Percentiles rank a stretch among this genome's conserved stretches.
Conservation (phyloP, 2,888 invertebrate genomes). For the Mellilla xanthometata region DNA sequence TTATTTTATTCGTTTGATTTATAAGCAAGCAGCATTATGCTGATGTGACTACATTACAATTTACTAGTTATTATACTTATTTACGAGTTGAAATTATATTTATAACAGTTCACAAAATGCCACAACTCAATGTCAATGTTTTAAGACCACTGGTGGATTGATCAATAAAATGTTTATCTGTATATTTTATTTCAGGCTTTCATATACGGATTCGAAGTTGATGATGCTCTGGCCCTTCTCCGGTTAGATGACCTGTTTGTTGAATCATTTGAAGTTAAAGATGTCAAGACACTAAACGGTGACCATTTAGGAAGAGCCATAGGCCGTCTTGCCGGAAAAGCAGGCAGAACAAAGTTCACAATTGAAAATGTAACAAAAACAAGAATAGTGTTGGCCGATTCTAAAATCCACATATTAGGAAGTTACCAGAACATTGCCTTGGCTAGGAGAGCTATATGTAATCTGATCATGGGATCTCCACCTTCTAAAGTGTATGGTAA, state of each 20-base stretch:
- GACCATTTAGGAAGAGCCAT: slow-evolving; percentile 98
- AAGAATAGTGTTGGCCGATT: slow-evolving; percentile 97
- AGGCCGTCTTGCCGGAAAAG: slow-evolving; percentile 98
- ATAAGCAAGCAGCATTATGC: no score
- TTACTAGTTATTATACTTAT: no score
- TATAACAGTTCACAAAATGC: no score
- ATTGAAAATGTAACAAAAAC: slow-evolving; percentile 99
- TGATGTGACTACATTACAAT: no score
- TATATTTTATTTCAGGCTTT: slow-evolving; percentile 86
- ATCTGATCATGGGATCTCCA: slow-evolving; percentile 97
- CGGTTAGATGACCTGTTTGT: slow-evolving; percentile 98
- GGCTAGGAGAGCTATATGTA: slow-evolving; percentile 97
- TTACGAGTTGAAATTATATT: no score
- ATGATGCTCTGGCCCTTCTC: slow-evolving; percentile 96
- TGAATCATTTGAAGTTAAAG: slow-evolving; percentile 98
- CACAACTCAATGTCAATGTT: no score
- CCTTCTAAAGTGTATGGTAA: slow-evolving; percentile 99
- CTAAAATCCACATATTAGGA: slow-evolving; percentile 97
- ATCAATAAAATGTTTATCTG: no score
- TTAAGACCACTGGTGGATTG: no score
- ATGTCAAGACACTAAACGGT: slow-evolving; percentile 97
- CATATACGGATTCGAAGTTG: slow-evolving; percentile 97
- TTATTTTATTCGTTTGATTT: no score
- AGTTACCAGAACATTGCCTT: slow-evolving; percentile 98
- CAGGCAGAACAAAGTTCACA: slow-evolving; percentile 97